Percentiles rank a stretch among this genome's conserved stretches.
phyloP scores from a whole-genome alignment of 2,797 vertebrate genomes.

The Tachyglossus aculeatus region DNA sequence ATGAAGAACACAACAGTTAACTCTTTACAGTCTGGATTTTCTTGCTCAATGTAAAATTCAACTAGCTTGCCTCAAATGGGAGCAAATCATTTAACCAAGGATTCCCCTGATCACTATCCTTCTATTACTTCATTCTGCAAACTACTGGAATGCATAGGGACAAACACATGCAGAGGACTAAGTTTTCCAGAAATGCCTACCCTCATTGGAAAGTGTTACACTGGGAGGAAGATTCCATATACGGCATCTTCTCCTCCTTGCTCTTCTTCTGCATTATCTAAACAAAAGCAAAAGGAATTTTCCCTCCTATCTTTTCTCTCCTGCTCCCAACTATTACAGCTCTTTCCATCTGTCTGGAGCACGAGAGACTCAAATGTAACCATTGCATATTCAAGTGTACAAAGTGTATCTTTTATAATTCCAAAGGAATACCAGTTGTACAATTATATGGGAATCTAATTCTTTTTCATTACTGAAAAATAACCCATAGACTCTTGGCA shows the following conservation, averaged over 20 bases:
- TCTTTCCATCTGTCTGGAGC: slow-evolving; percentile 15
- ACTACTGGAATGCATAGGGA: background rate
- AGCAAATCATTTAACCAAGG: fast-evolving
- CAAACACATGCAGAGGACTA: background rate
- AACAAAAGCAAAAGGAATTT: slow-evolving; percentile 10
- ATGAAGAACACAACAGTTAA: fast-evolving
- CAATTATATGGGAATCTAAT: too few relatives aligned
- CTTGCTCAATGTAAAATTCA: background rate
- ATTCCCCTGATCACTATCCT: background rate
- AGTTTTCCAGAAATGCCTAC: background rate
- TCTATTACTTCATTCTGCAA: background rate
- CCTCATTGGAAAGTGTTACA: fast-evolving
- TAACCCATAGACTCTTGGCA: background rate
- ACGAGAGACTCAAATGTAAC: background rate
- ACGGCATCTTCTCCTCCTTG: background rate
- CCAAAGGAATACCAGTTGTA: fast-evolving
- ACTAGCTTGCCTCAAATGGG: background rate
- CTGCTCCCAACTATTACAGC: background rate
- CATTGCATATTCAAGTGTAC: background rate
- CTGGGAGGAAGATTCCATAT: fast-evolving
- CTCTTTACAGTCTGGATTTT: fast-evolving
- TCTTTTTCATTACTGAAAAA: background rate
- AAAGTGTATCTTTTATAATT: background rate
- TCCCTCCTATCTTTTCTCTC: background rate
- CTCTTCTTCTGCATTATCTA: background rate